Evolutionary conservation across 2,888 invertebrate genomes (phyloP), one percentile per base, ranked within the genome.

Genomic region (Brachyptera putata): DNA sequence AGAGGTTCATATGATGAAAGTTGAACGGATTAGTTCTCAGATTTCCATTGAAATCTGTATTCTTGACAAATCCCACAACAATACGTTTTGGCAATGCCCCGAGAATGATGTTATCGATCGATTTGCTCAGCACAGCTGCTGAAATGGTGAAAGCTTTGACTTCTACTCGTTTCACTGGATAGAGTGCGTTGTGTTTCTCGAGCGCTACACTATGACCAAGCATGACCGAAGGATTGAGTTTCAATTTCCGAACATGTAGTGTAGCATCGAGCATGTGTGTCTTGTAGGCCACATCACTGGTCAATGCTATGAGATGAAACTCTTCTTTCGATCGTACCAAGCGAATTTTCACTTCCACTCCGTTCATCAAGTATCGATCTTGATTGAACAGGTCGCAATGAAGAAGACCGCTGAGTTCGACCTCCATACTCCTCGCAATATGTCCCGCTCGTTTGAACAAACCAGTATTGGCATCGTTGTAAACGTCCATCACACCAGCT

Each of bases 51-150:
- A 66, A 67, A 11, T 37, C 3, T 37, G 13, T 3, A 37, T 37
- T 37, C 13, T 13, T 16, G 16, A 37, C 13, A 13, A 68, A 65
- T 1, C 59, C 66, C 26, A 69, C 22, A 22, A 68, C 53, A 4
- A 68, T 49, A 25, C 66, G 58, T 22, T 61, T 57, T 0, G 69
- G 70, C n/a, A 69, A 39, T 26, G 53, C 57, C 1, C 66, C 65
- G 2, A 53, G 16, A 53, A 69, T 67, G 14, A 69, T 13, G 41
- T 68, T 66, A 26, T 69, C 68, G 50, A 67, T 61, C 1, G 63
- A 37, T 37, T 66, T 64, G 2, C 56, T 58, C 21, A 57, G 62
- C 36, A 61, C 64, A 7, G 65, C 66, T n/a, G 24, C 22, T 1
- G 65, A 64, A 16, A 70, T 62, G 0, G 66, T 66, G 36, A 66